Base-by-base conservation (phyloP, 2,113 vertebrate genomes). In the Pseudolaguvia tuberculata region DNA sequence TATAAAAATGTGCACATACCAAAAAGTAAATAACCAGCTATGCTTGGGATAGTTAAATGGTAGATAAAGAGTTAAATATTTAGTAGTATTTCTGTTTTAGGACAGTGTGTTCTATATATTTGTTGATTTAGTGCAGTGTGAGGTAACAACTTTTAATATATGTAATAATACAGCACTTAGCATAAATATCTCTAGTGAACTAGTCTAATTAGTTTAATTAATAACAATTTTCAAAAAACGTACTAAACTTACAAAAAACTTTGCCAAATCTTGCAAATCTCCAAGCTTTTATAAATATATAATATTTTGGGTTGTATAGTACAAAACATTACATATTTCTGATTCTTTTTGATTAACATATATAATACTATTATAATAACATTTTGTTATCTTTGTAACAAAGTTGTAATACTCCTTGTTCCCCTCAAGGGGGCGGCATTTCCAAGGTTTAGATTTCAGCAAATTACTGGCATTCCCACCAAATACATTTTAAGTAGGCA, bases 361-460 rank as follows among this genome's bases (percentile, higher is more conserved):
- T 58, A 2, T 39, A 45, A 42, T 6, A 52, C 50, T 52, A 4
- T n/a, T n/a, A n/a, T n/a, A 15, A 35, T 35, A 2, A 35, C 6
- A 35, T 29, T 58, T 58, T 59, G 20, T n/a, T 11, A 25, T 1
- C 21, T 5, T n/a, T n/a, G n/a, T n/a, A n/a, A n/a, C n/a, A n/a
- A n/a, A 48, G 63, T 23, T 70, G 67, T 48, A 77, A 52, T 77
- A 58, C 31, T 55, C 47, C 31, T n/a, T 71, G 1, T 15, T 52
- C 15, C 27, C 45, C 9, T 51, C 70, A 61, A 59, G 70, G 27
- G 70, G 70, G 56, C 11, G 57, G 15, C 45, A 72, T 50, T 72
- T 42, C 39, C 9, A 42, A 42, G 39, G 21, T 47, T 65, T 15
- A 25, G 21, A 65, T 47, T 3, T 45, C 2, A 65, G 13, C 35